phyloP scores from a whole-genome alignment of 2,888 invertebrate genomes.

The Halocaridina rubra region DNA sequence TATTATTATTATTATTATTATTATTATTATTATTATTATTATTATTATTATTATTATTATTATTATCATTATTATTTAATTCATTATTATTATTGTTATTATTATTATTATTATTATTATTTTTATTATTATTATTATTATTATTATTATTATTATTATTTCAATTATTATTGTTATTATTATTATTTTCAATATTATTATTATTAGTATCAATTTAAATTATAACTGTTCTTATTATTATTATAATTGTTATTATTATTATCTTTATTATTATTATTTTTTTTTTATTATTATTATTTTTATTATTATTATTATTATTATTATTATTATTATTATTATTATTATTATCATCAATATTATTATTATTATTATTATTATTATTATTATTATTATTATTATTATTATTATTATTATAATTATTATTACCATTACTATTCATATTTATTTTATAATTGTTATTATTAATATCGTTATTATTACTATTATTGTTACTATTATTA shows the following conservation, averaged over 20 bases:
- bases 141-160: background rate
- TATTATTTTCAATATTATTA: background rate
- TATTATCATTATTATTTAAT: background rate
- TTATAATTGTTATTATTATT: too few relatives aligned
- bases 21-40: background rate
- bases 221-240: too few relatives aligned
- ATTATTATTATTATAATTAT: background rate
- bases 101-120: background rate
- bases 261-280: too few relatives aligned
- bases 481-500: background rate
- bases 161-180: background rate
- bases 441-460: background rate
- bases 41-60: background rate
- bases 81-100: background rate
- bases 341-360: slow-evolving; percentile 3
- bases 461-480: background rate
- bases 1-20: background rate
- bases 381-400: slow-evolving; percentile 1
- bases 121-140: background rate
- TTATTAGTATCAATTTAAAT: too few relatives aligned
- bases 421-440: background rate
- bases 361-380: slow-evolving; percentile 1
- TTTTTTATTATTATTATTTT: background rate
- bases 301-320: slow-evolving; percentile 3
- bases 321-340: slow-evolving; percentile 8